A percentile compares a stretch with the other conserved stretches of the same genome.
phyloP scores from a whole-genome alignment of 2,888 invertebrate genomes.

The Dascillus cervinus region DNA sequence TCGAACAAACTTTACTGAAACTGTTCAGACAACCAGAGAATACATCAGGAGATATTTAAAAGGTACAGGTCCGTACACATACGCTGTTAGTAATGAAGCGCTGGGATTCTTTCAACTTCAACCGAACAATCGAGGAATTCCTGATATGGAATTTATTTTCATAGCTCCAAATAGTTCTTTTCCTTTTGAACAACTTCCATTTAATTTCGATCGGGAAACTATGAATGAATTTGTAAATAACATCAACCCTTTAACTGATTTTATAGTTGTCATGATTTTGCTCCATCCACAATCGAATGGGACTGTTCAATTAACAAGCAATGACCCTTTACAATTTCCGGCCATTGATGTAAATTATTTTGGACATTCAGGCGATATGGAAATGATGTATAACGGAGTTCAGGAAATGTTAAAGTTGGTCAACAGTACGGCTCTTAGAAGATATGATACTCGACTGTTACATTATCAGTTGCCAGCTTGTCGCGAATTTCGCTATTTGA shows the following conservation, averaged over 20 bases:
- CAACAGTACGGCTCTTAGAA: slow-evolving; percentile 51
- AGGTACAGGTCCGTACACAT: slow-evolving; percentile 47
- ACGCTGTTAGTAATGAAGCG: slow-evolving; percentile 49
- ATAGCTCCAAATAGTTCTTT: too few relatives aligned
- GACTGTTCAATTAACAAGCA: slow-evolving; percentile 46
- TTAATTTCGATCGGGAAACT: too few relatives aligned
- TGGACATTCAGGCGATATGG: slow-evolving; percentile 45
- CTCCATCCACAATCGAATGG: slow-evolving; percentile 56
- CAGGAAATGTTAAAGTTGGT: slow-evolving; percentile 51
- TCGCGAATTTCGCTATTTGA: slow-evolving; percentile 42
- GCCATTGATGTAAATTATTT: slow-evolving; percentile 57
- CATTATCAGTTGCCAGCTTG: slow-evolving; percentile 44
- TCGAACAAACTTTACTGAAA: slow-evolving; percentile 45
- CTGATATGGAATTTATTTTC: slow-evolving; percentile 58
- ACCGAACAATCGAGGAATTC: slow-evolving; percentile 46
- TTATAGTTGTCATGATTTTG: too few relatives aligned
- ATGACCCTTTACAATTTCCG: slow-evolving; percentile 51
- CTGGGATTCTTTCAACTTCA: slow-evolving; percentile 51
- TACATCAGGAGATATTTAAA: slow-evolving; percentile 22
- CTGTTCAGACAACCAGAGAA: too few relatives aligned
- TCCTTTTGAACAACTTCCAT: slow-evolving; percentile 2
- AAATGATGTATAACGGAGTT: slow-evolving; percentile 54
- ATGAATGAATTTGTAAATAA: too few relatives aligned
- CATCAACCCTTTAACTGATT: too few relatives aligned
- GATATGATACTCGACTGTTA: slow-evolving; percentile 43